Percentiles rank a stretch among this genome's conserved stretches.
These are phyloP conservation scores for Boulengeromyrus knoepffleri DNA, from an alignment of 2,113 vertebrate species.

Conservation along the genomic window DNA sequence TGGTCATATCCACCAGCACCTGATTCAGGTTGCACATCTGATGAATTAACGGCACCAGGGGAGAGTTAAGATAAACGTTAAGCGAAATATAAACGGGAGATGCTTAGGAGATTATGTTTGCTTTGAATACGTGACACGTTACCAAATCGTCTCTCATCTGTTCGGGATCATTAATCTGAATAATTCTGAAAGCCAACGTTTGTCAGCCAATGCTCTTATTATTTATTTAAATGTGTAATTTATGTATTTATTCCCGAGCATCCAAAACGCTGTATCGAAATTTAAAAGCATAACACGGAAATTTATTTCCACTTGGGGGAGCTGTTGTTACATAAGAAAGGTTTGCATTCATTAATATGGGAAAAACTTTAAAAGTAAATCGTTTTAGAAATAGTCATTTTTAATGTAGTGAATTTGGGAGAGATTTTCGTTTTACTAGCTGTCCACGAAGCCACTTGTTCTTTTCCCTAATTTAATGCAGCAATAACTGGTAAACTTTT, in stretches of 20 bases:
- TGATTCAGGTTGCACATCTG: not conserved
- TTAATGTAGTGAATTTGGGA: constrained; percentile 8
- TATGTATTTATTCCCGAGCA: not conserved
- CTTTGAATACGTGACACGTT: not conserved
- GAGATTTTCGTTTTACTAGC: constrained; percentile 35
- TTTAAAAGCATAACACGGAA: not conserved
- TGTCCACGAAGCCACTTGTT: constrained; percentile 41
- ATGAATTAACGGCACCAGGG: not conserved
- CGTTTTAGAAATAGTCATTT: constrained; percentile 25
- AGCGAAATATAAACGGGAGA: not conserved
- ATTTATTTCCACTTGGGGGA: constrained; percentile 25
- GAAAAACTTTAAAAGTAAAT: constrained; percentile 29
- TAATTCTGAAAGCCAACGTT: not conserved
- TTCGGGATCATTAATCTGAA: not conserved
- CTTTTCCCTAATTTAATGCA: not conserved
- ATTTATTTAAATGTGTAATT: not conserved
- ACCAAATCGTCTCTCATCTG: not conserved
- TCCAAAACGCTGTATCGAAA: not conserved
- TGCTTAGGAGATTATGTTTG: not conserved
- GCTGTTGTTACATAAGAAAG: constrained; percentile 31
- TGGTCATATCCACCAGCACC: not conserved
- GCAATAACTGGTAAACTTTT: not conserved
- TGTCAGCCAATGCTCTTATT: not conserved
- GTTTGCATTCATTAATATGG: not conserved
- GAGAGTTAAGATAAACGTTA: not conserved